These are phyloP conservation scores for Pangasius larnaudii DNA, from an alignment of 2,797 vertebrate genomes.

Conservation along the genomic window DNA sequence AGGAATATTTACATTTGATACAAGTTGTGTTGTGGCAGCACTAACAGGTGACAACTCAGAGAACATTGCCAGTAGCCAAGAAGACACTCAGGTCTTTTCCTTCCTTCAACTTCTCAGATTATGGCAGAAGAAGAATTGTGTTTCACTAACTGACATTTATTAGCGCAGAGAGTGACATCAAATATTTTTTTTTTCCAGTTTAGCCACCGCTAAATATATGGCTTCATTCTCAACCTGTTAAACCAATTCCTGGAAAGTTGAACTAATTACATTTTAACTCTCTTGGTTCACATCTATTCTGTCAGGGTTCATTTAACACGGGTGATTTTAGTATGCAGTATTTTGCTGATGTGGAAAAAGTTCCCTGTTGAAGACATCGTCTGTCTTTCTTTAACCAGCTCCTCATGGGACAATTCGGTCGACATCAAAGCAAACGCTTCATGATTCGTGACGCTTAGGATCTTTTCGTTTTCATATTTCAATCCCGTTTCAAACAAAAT, in stretches of 20 bases:
- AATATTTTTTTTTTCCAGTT: conserved; percentile 1
- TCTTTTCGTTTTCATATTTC: conserved; percentile 1
- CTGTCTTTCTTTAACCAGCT: conserved; percentile 36
- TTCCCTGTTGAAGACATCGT: not conserved
- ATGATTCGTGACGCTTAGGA: not conserved
- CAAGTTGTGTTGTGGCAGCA: conserved; percentile 66
- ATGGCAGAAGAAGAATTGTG: not conserved
- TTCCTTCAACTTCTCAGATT: conserved; percentile 13
- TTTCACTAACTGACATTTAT: conserved; percentile 4
- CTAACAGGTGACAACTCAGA: conserved; percentile 43
- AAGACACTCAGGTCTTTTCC: conserved; percentile 40
- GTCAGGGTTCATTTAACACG: not conserved
- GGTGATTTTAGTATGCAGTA: not conserved
- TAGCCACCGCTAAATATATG: not conserved
- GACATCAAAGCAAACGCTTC: not conserved
- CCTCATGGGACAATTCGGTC: not conserved
- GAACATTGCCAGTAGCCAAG: conserved; percentile 47
- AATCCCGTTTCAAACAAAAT: conserved; percentile 26
- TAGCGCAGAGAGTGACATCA: conserved; percentile 23
- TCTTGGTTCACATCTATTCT: not conserved
- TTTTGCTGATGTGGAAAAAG: conserved; percentile 10
- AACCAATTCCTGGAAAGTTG: conserved; percentile 16
- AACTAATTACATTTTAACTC: conserved; percentile 20
- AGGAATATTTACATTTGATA: conserved; percentile 66
- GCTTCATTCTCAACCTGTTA: not conserved